These are phyloP conservation scores for Eidolon dupreanum DNA, from an alignment of 2,797 vertebrate genomes.

Conservation along the genomic window DNA sequence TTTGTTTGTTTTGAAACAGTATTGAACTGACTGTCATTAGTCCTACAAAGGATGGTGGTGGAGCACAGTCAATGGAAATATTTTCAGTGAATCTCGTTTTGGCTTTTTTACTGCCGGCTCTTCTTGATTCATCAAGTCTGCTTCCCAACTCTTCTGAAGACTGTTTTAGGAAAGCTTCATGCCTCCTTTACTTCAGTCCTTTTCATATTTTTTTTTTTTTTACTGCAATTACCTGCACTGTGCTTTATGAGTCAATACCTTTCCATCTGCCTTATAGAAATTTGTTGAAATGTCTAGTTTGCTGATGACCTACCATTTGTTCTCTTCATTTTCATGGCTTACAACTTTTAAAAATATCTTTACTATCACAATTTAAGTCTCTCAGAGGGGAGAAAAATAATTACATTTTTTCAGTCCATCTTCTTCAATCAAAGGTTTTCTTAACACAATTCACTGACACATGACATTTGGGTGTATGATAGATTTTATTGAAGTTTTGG, in stretches of 20 bases:
- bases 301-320: not conserved
- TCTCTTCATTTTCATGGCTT: not conserved
- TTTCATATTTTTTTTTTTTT: not conserved
- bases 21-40: not conserved
- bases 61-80: not conserved
- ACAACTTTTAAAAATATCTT: not conserved
- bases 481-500: not conserved
- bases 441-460: not conserved
- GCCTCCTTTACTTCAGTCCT: not conserved
- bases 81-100: not conserved
- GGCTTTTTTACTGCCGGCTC: not conserved
- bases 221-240: not conserved
- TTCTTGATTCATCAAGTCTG: not conserved
- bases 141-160: not conserved
- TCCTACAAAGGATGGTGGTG: not conserved
- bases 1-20: not conserved
- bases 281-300: not conserved
- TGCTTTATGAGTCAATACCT: not conserved
- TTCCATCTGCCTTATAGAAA: not conserved
- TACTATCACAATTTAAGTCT: not conserved
- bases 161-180: not conserved
- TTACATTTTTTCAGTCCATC: not conserved
- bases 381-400: not conserved
- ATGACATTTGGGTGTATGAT: not conserved
- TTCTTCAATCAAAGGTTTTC: not conserved